Evolutionary conservation across 2,113 vertebrate genomes (phyloP).

Genomic region (Sula dactylatra): DNA sequence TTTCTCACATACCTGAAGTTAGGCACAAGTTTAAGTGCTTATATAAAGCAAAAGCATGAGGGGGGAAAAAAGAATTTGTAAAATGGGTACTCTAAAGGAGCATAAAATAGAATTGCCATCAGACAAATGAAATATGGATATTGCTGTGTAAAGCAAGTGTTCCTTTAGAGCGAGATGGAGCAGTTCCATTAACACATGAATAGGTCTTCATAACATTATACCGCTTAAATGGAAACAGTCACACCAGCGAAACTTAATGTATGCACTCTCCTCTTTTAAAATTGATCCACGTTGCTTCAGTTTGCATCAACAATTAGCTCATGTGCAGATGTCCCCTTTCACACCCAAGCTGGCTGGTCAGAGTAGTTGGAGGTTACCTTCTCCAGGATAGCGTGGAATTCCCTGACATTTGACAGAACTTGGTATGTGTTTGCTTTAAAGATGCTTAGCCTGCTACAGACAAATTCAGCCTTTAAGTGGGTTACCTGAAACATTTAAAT

Average conservation of each 20-base stretch:
- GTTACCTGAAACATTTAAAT: not conserved
- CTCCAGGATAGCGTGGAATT: fast-evolving
- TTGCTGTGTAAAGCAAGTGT: not conserved
- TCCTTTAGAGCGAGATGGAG: not conserved
- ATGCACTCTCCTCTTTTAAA: not conserved
- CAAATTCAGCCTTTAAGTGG: not conserved
- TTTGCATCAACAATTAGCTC: not conserved
- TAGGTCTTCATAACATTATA: not conserved
- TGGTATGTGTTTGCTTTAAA: not conserved
- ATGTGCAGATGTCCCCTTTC: not conserved
- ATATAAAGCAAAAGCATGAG: not conserved
- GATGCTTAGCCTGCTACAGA: not conserved
- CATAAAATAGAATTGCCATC: not conserved
- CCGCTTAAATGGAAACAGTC: not conserved
- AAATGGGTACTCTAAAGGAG: not conserved
- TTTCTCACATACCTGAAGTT: not conserved
- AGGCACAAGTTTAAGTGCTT: not conserved
- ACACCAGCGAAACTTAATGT: not conserved
- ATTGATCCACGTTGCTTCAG: not conserved
- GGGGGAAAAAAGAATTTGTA: not conserved
- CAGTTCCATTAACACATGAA: not conserved
- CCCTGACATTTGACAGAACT: not conserved
- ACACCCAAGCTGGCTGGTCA: not conserved
- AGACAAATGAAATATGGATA: conserved; percentile 10
- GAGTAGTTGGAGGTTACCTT: not conserved